Evolutionary conservation across 2,113 vertebrate genomes (phyloP).

Genomic region (Pandion haliaetus): DNA sequence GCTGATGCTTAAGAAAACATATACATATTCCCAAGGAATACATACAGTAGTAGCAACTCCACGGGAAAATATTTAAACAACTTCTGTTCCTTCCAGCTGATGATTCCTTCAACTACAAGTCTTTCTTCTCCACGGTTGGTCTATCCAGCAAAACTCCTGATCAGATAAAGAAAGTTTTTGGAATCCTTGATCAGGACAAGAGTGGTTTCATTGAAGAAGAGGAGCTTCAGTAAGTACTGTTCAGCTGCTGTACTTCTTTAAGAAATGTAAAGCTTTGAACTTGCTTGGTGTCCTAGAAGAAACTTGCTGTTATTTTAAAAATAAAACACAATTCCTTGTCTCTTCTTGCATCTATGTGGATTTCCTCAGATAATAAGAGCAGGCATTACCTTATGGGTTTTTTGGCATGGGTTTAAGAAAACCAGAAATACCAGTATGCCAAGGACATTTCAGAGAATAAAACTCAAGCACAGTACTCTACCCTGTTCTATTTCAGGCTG

Average conservation of each 20-base stretch:
- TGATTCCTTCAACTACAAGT: conserved; percentile 82
- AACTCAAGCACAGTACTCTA: background rate
- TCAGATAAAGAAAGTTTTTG: conserved; percentile 79
- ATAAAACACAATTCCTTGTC: background rate
- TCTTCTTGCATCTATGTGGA: background rate
- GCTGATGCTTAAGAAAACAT: background rate
- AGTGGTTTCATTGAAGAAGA: conserved; percentile 86
- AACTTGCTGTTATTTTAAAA: background rate
- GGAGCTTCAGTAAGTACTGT: conserved; percentile 77
- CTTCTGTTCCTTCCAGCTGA: conserved; percentile 70
- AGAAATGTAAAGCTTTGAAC: background rate
- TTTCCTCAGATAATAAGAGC: background rate
- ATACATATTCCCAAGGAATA: background rate
- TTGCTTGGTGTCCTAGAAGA: background rate
- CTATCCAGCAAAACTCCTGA: conserved; percentile 74
- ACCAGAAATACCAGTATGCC: background rate
- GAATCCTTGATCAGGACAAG: conserved; percentile 84
- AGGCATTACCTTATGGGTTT: background rate
- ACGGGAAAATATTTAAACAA: background rate
- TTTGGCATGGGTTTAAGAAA: background rate
- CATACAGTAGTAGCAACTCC: background rate
- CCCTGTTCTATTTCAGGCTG: conserved; percentile 60
- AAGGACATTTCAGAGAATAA: background rate
- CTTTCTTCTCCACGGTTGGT: conserved; percentile 80
- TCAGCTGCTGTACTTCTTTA: background rate